A percentile compares a stretch with the other conserved stretches of the same genome.
Evolutionary conservation across 2,888 invertebrate species (phyloP).

Genomic region (Hipparchia semele): DNA sequence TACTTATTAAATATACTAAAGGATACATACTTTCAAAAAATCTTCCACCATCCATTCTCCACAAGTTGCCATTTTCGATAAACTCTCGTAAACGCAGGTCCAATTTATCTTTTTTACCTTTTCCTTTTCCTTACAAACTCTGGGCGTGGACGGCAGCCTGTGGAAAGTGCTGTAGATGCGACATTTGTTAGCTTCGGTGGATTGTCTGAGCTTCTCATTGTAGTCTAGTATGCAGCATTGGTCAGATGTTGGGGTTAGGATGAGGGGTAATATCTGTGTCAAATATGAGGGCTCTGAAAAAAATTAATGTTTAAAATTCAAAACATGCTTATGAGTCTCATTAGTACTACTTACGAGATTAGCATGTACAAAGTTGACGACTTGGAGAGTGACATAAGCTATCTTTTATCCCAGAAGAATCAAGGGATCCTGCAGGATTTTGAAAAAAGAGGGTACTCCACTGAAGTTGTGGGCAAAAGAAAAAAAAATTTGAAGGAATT

Average conservation of each 20-base stretch:
- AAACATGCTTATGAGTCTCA: neutral
- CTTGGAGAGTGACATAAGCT: too few relatives aligned
- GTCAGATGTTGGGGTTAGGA: slow-evolving; percentile 54
- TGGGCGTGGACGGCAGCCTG: slow-evolving; percentile 52
- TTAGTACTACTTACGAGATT: too few relatives aligned
- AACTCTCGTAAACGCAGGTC: slow-evolving; percentile 54
- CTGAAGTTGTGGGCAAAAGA: neutral
- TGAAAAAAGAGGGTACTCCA: too few relatives aligned
- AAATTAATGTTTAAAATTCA: neutral
- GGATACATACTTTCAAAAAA: slow-evolving; percentile 57
- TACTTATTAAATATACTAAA: too few relatives aligned
- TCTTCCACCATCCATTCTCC: slow-evolving; percentile 38
- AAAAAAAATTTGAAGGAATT: neutral
- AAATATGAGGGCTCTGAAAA: slow-evolving; percentile 57
- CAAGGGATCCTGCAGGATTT: too few relatives aligned
- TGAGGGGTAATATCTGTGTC: slow-evolving; percentile 52
- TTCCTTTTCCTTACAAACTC: slow-evolving; percentile 31
- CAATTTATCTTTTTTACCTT: slow-evolving; percentile 47
- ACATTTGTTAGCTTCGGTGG: slow-evolving; percentile 56
- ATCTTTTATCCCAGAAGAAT: too few relatives aligned
- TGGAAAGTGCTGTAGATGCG: slow-evolving; percentile 64
- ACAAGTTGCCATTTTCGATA: slow-evolving; percentile 54
- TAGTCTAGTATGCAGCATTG: slow-evolving; percentile 60
- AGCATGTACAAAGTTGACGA: too few relatives aligned
- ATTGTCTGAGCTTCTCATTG: slow-evolving; percentile 64